Conservation (phyloP, 2,888 invertebrate species). For the Octonoba sinensis region DNA sequence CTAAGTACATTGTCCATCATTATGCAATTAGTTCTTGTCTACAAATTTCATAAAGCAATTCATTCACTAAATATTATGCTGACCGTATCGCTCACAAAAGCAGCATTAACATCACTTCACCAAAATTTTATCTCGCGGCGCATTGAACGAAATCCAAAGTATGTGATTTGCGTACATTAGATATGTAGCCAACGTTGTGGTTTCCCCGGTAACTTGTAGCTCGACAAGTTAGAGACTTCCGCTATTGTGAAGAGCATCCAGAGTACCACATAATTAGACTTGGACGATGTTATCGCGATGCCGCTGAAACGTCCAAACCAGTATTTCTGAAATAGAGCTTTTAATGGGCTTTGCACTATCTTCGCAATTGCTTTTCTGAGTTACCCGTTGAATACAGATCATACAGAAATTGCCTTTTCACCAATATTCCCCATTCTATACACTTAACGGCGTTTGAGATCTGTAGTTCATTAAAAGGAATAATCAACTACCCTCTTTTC, state of each 20-base stretch:
- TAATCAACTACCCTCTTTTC: no score
- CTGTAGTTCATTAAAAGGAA: no score
- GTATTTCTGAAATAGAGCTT: conserved; percentile 3
- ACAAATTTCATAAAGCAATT: no score
- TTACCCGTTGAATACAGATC: no score
- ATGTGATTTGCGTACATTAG: neutral
- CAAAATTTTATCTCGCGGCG: neutral
- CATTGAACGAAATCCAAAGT: conserved; percentile 1
- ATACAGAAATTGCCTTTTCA: no score
- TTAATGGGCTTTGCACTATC: conserved; percentile 5
- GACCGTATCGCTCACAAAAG: no score
- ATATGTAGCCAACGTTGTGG: conserved; percentile 1
- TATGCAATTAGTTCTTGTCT: no score
- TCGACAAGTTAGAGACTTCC: conserved; percentile 12
- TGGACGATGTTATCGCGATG: conserved; percentile 13
- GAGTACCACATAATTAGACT: conserved; percentile 12
- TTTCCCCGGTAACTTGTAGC: conserved; percentile 4
- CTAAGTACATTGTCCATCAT: no score
- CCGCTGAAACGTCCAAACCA: neutral
- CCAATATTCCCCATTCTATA: no score
- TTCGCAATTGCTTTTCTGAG: neutral
- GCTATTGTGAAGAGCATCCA: conserved; percentile 12
- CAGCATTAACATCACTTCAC: no score
- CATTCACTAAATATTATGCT: no score
- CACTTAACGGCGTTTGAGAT: no score